phyloP scores from a whole-genome alignment of 2,888 invertebrate species.

The Theristus sp. region DNA sequence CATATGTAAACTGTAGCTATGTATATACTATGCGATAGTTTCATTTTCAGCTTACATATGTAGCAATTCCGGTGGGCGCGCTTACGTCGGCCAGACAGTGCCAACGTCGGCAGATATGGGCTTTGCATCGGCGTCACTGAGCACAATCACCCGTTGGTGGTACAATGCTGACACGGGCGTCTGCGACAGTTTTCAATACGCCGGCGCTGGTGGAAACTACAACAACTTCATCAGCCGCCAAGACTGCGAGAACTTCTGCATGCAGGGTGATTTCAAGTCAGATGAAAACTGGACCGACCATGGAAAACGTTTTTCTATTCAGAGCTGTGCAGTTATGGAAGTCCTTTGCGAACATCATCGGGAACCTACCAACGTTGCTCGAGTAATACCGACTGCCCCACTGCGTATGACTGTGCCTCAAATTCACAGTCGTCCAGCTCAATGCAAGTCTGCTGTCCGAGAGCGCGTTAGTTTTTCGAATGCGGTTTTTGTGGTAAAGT shows the following conservation, averaged over 20 bases:
- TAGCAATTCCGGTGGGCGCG: neutral
- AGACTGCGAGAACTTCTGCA: neutral
- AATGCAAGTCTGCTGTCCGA: constrained; percentile 23
- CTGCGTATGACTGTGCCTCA: constrained; percentile 19
- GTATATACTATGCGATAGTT: no score
- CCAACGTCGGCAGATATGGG: neutral
- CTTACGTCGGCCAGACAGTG: neutral
- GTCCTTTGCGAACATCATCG: neutral
- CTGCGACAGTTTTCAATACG: neutral
- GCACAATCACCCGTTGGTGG: neutral
- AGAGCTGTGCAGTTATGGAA: neutral
- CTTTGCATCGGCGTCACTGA: neutral
- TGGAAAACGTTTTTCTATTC: neutral
- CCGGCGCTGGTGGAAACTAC: neutral
- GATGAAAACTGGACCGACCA: no score
- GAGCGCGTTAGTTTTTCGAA: constrained; percentile 14
- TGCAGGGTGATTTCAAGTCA: neutral
- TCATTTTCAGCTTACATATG: neutral
- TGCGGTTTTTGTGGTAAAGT: neutral
- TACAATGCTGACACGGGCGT: neutral
- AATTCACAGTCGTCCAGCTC: no score
- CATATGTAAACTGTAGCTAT: no score
- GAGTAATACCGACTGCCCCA: constrained; percentile 23
- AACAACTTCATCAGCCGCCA: neutral
- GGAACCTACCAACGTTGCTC: constrained; percentile 15